Base-by-base conservation (phyloP, 2,888 invertebrate genomes). In the Dynastes grantii region DNA sequence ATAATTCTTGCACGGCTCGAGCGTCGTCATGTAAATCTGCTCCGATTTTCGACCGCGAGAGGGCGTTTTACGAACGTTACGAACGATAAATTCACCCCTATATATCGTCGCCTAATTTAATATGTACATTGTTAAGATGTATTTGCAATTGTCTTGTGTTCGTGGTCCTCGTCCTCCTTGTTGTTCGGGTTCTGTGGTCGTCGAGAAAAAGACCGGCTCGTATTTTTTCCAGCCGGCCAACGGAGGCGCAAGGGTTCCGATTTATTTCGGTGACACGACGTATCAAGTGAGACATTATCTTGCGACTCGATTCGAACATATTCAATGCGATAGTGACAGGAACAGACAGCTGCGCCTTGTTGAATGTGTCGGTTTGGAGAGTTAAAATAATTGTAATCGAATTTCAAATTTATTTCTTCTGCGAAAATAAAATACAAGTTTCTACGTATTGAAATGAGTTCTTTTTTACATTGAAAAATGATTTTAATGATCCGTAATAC, bases 141-240 rank as follows among this genome's bases (percentile, higher is more conserved):
- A 77, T 77, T 77, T 49, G 77, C 78, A 51, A 78, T 78, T 78
- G 78, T 78, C 78, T 78, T 51, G 29, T 2, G 27, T 63, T 29
- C 13, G 22, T 11, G 29, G 63, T 29, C 27, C 13, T 11, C 29
- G 63, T 63, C 29, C 55, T 32, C 63, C n/a, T 58, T 22, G 55
- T 22, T 22, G 22, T 58, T 22, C n/a, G 3, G 9, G 55, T 58
- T 58, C 22, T 58, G 22, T 8, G 32, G 32, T 22, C 9, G 8
- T 45, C 11, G 45, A 8, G 55, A 37, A 37, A 37, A 37, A 37
- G 22, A 22, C 55, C 16, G 16, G 55, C 53, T 58, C 22, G 16
- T 58, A 22, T 58, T 58, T 22, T 58, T 58, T 16, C 5, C 55
- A 4, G 55, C 16, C 8, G 55, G 55, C 22, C 8, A 29, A 32